These are phyloP conservation scores for Corythornis vintsioides DNA, from an alignment of 2,113 vertebrate genomes.

Conservation along the genomic window DNA sequence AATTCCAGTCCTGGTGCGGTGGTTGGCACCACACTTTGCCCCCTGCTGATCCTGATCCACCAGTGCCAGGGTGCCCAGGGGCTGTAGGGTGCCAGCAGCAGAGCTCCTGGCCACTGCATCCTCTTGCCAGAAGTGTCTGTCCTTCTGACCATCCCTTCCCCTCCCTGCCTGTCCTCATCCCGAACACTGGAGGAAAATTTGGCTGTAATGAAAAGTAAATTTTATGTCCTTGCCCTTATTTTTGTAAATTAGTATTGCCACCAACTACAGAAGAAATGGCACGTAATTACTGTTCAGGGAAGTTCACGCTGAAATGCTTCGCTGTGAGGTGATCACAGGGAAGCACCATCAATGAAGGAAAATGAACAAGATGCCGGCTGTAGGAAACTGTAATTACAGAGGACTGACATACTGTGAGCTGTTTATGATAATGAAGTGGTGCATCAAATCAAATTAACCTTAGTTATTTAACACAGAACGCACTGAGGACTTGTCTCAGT, in stretches of 20 bases:
- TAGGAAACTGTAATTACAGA: conserved; percentile 54
- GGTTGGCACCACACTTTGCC: neutral
- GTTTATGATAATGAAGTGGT: conserved; percentile 72
- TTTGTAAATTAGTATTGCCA: conserved; percentile 15
- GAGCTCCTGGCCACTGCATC: fast-evolving
- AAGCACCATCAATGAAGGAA: neutral
- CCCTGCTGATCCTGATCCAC: fast-evolving
- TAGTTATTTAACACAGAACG: conserved; percentile 56
- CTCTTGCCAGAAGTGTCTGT: neutral
- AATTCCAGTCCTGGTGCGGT: neutral
- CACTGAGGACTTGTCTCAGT: conserved; percentile 25
- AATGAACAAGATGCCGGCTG: conserved; percentile 43
- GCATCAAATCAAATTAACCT: conserved; percentile 76
- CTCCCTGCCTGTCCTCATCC: neutral
- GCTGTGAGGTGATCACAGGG: conserved; percentile 23
- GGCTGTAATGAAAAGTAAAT: neutral
- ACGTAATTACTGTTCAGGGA: conserved; percentile 19
- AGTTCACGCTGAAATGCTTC: conserved; percentile 2
- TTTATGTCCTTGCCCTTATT: neutral
- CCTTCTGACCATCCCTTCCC: neutral
- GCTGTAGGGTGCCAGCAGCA: fast-evolving
- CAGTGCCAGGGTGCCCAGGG: fast-evolving
- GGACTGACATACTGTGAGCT: conserved; percentile 68
- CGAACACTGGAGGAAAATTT: neutral
- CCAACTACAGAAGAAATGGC: conserved; percentile 23